Evolutionary conservation across 1,140 invertebrate species (phyloP), one percentile per base, ranked within the genome.

Genomic region (Caenorhabditis brenneri): DNA sequence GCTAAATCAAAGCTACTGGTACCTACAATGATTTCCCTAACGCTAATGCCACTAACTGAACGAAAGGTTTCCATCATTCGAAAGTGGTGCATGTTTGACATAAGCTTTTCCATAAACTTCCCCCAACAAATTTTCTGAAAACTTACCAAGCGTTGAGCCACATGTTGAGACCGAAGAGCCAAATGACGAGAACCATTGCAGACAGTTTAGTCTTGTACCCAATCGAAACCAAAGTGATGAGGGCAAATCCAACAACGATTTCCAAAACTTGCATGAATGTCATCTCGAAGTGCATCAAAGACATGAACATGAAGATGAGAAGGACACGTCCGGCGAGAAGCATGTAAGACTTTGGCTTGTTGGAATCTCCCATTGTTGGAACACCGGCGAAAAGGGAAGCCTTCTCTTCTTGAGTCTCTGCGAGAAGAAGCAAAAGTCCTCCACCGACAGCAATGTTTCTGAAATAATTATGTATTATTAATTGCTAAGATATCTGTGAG

Each of bases 151-250:
- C 95, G 91, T 99, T 99, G 91, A 98, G 95, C 91, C 97, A 99
- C 87, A 99, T 93, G 92, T 99, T 99, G 82, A 99, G 93, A 42
- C 94, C 93, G 10, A 95, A 94, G 9, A 99, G 93, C 92, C 98
- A 94, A 6, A 95, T 90, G 33, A 99, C 97, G 49, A 99, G 93
- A 89, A 97, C 93, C 81, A 99, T 93, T 29, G 98, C 96, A 86
- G 96, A 97, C 85, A 99, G 93, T 92, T 99, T 99, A 10, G 98
- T 99, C 92, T 99, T 99, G 92, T 96, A 99, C 74, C 97, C 98
- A 86, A 99, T 94, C 36, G 96, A 97, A 58, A 99, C 96, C 39
- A 98, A 92, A 79, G 97, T 93, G 95, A 99, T 99, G 36, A 99
- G 93, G 78, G 95, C 94, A 85, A 96, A 95, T 60, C 97, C 97